Evolutionary conservation across 2,888 invertebrate species (phyloP), one percentile per base, ranked within the genome.

Genomic region (Diadegma fenestrale): DNA sequence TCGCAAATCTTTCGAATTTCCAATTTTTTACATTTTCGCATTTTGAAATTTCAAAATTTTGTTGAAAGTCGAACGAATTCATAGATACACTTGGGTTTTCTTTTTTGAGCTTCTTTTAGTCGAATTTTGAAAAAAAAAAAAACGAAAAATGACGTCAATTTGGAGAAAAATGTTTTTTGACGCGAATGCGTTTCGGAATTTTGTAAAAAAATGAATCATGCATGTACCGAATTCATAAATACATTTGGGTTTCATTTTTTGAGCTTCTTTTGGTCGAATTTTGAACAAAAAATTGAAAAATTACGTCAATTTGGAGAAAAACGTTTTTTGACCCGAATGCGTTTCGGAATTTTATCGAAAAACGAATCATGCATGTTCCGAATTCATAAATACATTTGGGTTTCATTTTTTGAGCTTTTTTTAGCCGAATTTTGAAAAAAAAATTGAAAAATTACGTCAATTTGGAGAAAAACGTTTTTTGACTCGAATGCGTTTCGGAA

Each of bases 1-100:
- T 58, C 43, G 30, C 4, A 64, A 71, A 33, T 66, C n/a, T 6
- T 17, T 45, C 14, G 45, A 51, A 22, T 51, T 48, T 58, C 22
- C 43, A 54, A 22, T 48, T 43, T 69, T n/a, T n/a, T 26, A 10
- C 10, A 72, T 61, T 19, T 72, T 19, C 37, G 58, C 72, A 77
- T 48, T 66, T 26, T 17, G n/a, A 30, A 66, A 81, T 68, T 3
- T 22, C 51, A 22, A 3, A 63, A 64, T 43, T 41, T 66, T 58
- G 26, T 45, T 0, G 51, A 58, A 7, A 61, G 51, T 48, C 43
- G 75, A 79, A 83, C 80, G 48, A 66, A 51, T 87, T 85, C 91
- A 90, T 91, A 91, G 87, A 90, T 91, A 90, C 88, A 91, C 89
- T 90, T 91, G 90, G 91, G 90, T 89, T 84, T 33, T 68, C 45